Percentiles rank a stretch among this genome's conserved stretches.
phyloP scores from a whole-genome alignment of 1,140 invertebrate species.

The Myzus persicae region DNA sequence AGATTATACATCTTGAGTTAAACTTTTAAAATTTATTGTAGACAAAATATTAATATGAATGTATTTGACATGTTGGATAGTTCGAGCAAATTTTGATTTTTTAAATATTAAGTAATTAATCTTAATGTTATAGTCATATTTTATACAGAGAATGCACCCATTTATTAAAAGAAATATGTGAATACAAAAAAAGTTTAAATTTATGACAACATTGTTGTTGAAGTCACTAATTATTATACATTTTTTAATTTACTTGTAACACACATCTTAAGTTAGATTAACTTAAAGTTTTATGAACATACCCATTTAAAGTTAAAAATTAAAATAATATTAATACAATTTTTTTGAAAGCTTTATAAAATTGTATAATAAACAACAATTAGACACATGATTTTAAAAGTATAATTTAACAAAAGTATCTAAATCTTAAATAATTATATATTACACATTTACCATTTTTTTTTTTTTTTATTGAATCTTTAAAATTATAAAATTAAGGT shows the following conservation, averaged over 20 bases:
- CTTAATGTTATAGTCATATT: background rate
- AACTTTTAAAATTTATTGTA: background rate
- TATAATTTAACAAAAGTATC: background rate
- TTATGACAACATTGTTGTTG: background rate
- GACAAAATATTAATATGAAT: background rate
- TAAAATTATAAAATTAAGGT: background rate
- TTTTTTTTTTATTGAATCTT: background rate
- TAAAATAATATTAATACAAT: too few relatives aligned
- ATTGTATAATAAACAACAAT: too few relatives aligned
- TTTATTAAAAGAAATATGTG: background rate
- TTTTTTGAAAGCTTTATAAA: background rate
- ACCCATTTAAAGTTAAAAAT: too few relatives aligned
- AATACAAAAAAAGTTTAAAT: background rate
- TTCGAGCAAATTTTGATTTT: background rate
- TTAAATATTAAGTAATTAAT: background rate
- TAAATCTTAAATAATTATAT: background rate
- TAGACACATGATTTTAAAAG: background rate
- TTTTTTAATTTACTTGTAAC: background rate
- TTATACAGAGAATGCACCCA: background rate
- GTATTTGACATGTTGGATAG: background rate
- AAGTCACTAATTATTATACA: slow-evolving; percentile 10
- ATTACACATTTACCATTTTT: background rate
- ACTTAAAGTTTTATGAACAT: background rate
- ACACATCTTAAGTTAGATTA: background rate
- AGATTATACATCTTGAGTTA: too few relatives aligned